Evolutionary conservation across 2,888 invertebrate genomes (phyloP).

Genomic region (Endotricha flammealis): DNA sequence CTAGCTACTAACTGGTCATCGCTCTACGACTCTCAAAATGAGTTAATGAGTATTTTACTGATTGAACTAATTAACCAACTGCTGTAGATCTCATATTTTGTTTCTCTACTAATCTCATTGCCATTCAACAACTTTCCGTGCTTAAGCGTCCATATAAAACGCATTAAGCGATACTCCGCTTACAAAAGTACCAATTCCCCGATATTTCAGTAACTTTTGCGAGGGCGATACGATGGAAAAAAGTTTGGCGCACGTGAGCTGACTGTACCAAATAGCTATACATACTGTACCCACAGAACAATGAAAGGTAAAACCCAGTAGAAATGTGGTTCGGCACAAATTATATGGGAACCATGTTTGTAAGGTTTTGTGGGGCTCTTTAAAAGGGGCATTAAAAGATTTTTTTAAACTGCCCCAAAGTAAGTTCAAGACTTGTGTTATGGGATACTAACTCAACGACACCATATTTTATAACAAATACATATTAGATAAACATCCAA

Average conservation of each 20-base stretch:
- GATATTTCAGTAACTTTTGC: slow-evolving; percentile 35
- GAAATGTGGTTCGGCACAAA: no score
- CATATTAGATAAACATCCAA: no score
- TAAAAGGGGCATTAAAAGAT: no score
- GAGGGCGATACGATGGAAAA: slow-evolving; percentile 56
- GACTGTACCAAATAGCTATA: slow-evolving; percentile 39
- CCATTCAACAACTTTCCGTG: slow-evolving; percentile 10
- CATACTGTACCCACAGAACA: slow-evolving; percentile 1
- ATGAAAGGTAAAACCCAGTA: no score
- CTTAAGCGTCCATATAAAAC: slow-evolving; percentile 12
- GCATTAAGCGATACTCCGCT: slow-evolving; percentile 15
- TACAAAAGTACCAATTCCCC: slow-evolving; percentile 21
- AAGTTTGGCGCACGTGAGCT: slow-evolving; percentile 58
- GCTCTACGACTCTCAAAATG: no score
- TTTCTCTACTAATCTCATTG: slow-evolving; percentile 7
- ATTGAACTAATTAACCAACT: not conserved
- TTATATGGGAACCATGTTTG: no score
- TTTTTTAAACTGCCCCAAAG: no score
- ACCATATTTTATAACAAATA: no score
- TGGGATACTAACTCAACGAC: no score
- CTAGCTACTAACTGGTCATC: no score
- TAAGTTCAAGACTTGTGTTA: no score
- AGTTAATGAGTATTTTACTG: slow-evolving; percentile 1
- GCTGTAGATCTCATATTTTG: slow-evolving; percentile 1
- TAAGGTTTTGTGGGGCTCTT: no score